Evolutionary conservation across 2,888 invertebrate genomes (phyloP).

Genomic region (Acanthosepion esculentum): DNA sequence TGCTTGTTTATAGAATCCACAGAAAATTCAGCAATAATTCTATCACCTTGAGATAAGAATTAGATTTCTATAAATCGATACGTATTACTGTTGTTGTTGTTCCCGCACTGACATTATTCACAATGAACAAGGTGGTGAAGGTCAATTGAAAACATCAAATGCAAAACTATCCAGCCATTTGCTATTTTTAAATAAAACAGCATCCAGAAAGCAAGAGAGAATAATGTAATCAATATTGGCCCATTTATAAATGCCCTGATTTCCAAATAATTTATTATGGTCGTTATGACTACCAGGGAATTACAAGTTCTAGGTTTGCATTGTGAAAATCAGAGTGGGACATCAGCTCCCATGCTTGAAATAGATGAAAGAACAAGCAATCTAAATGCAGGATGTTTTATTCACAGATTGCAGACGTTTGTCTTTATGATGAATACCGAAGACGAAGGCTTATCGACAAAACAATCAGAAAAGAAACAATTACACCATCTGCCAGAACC

Average conservation of each 20-base stretch:
- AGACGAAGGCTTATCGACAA: not conserved
- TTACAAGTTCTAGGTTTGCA: not conserved
- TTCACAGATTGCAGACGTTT: not conserved
- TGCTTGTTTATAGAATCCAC: too few species aligned
- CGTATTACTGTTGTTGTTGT: too few species aligned
- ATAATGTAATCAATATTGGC: not conserved
- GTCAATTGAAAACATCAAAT: too few species aligned
- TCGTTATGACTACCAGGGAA: not conserved
- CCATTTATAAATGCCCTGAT: not conserved
- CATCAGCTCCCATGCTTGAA: not conserved
- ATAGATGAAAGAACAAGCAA: not conserved
- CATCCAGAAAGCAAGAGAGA: not conserved
- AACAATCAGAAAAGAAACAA: too few species aligned
- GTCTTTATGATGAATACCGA: not conserved
- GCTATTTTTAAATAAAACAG: not conserved
- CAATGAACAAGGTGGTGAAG: too few species aligned
- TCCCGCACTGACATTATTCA: too few species aligned
- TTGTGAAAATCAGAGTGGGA: not conserved
- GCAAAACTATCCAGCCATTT: not conserved
- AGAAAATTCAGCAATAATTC: too few species aligned
- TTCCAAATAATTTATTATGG: not conserved
- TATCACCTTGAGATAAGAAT: too few species aligned
- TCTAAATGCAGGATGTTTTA: not conserved
- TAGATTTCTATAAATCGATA: too few species aligned
- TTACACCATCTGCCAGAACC: too few species aligned